phyloP scores from a whole-genome alignment of 2,888 invertebrate genomes.

The Rhorus exstirpatorius region DNA sequence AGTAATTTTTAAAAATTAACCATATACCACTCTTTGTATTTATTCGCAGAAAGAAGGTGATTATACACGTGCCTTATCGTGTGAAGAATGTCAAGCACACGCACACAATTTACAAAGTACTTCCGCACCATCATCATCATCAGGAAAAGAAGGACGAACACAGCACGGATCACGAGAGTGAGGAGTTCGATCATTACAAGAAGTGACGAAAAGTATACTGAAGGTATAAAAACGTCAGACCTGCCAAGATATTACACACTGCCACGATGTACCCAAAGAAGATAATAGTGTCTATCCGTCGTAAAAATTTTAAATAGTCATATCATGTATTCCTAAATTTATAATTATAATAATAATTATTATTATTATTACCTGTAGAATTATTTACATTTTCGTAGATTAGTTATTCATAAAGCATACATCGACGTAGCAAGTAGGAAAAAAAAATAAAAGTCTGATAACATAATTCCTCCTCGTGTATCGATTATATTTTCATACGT shows the following conservation, averaged over 20 bases:
- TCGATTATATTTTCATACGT: slow-evolving; percentile 2
- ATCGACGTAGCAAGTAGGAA: slow-evolving; percentile 20
- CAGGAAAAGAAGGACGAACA: slow-evolving; percentile 65
- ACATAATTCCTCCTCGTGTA: not conserved
- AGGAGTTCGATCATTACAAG: slow-evolving; percentile 73
- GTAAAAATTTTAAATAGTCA: slow-evolving; percentile 51
- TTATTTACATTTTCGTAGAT: slow-evolving; percentile 11
- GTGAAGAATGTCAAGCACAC: slow-evolving; percentile 91
- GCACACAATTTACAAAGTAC: slow-evolving; percentile 91
- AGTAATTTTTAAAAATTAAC: not conserved
- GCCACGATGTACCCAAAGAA: slow-evolving; percentile 56
- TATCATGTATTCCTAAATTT: not conserved
- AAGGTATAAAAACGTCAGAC: slow-evolving; percentile 30
- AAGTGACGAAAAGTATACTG: slow-evolving; percentile 45
- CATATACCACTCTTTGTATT: not conserved
- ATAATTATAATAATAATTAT: not conserved
- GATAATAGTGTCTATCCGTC: slow-evolving; percentile 38
- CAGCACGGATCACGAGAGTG: slow-evolving; percentile 47
- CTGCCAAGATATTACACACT: slow-evolving; percentile 10
- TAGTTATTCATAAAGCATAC: not conserved
- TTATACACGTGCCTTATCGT: slow-evolving; percentile 90
- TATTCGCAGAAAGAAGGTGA: slow-evolving; percentile 88
- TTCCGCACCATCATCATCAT: slow-evolving; percentile 87
- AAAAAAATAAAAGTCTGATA: slow-evolving; percentile 35
- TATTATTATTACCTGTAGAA: slow-evolving; percentile 24